phyloP scores from a whole-genome alignment of 2,797 vertebrate species.

The Crenichthys baileyi region DNA sequence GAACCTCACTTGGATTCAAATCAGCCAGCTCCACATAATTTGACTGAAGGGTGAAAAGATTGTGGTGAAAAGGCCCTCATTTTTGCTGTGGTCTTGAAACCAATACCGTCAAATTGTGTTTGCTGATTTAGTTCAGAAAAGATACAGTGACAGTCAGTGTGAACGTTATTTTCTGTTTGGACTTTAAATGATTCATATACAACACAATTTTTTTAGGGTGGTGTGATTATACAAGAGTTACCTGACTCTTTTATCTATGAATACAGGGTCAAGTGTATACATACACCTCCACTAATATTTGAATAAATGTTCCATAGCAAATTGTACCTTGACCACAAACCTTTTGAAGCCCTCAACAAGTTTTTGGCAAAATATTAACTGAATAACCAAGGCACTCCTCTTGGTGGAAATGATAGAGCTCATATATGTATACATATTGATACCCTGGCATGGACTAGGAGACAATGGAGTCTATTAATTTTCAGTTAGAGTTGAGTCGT shows the following conservation, averaged over 20 bases:
- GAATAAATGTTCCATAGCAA: background rate
- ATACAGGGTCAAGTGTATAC: too few species aligned
- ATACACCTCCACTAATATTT: too few species aligned
- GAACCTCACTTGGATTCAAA: constrained; percentile 14
- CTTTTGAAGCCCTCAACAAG: too few species aligned
- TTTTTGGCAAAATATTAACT: background rate
- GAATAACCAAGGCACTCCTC: background rate
- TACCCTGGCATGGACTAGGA: background rate
- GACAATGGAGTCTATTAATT: background rate
- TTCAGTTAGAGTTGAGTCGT: background rate
- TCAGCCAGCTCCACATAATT: constrained; percentile 2
- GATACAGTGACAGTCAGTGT: background rate
- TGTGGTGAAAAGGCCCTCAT: background rate
- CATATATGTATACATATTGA: background rate
- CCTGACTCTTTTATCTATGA: too few species aligned
- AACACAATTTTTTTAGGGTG: background rate
- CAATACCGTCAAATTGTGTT: background rate
- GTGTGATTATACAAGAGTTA: too few species aligned
- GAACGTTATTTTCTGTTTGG: too few species aligned
- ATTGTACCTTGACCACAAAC: background rate
- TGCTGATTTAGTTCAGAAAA: background rate
- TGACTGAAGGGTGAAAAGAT: constrained; percentile 12
- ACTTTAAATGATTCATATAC: background rate
- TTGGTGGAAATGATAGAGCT: background rate
- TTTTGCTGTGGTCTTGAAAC: constrained; percentile 11